Percentiles rank a stretch among this genome's conserved stretches.
Evolutionary conservation across 2,888 invertebrate genomes (phyloP).

Genomic region (Auanema sp.): DNA sequence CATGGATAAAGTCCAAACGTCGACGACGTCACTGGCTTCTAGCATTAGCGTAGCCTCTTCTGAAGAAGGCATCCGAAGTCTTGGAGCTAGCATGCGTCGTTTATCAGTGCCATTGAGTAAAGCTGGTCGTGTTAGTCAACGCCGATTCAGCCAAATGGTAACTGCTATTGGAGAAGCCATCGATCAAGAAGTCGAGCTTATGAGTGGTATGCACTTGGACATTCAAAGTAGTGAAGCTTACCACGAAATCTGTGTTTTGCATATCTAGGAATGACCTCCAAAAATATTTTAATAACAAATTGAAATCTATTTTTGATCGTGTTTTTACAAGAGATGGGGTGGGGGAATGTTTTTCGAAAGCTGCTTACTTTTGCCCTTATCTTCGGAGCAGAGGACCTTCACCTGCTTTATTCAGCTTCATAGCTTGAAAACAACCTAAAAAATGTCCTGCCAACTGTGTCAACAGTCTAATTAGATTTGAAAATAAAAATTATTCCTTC

Average conservation of each 20-base stretch:
- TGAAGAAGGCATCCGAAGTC: conserved; percentile 22
- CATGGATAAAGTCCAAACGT: conserved; percentile 46
- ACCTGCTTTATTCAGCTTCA: neutral
- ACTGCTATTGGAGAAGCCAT: conserved; percentile 45
- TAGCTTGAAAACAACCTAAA: neutral
- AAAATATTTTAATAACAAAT: neutral
- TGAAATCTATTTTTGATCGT: neutral
- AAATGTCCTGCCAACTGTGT: too few species aligned
- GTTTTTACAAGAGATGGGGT: too few species aligned
- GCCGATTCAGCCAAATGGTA: conserved; percentile 46
- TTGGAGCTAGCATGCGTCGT: conserved; percentile 37
- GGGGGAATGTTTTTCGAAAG: neutral
- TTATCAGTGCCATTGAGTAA: conserved; percentile 43
- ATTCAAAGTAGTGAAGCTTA: neutral
- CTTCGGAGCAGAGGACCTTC: neutral
- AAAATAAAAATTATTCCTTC: too few species aligned
- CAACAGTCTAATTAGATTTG: too few species aligned
- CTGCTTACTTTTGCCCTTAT: neutral
- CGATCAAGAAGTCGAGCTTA: conserved; percentile 34
- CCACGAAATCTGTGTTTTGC: too few species aligned
- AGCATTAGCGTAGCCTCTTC: conserved; percentile 43
- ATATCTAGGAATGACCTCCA: neutral
- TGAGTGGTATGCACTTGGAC: conserved; percentile 4
- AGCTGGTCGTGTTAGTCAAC: conserved; percentile 33
- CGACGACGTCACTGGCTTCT: conserved; percentile 46